A percentile compares a stretch with the other conserved stretches of the same genome.
Conservation (phyloP, 2,113 vertebrate species). For the Daphoenositta chrysoptera region DNA sequence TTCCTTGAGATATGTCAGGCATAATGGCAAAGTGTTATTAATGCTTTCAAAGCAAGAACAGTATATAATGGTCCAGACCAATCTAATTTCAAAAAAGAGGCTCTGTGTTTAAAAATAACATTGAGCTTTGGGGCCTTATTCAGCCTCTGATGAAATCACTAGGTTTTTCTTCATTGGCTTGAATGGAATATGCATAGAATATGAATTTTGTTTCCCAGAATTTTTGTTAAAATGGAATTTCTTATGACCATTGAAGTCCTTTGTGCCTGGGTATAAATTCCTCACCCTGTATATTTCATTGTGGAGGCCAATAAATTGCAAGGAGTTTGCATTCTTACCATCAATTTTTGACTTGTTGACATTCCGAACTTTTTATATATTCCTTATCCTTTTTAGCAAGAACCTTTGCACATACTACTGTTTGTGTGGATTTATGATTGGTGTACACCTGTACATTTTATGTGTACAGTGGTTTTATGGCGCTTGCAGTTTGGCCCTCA, state of each 20-base stretch:
- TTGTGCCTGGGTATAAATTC: not conserved
- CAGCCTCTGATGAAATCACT: not conserved
- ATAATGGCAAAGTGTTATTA: not conserved
- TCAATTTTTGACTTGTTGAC: not conserved
- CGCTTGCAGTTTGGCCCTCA: not conserved
- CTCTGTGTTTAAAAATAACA: not conserved
- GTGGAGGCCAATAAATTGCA: not conserved
- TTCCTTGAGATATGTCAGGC: not conserved
- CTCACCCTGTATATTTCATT: not conserved
- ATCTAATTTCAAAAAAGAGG: not conserved
- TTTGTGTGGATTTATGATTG: not conserved
- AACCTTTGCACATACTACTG: not conserved
- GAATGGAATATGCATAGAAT: not conserved
- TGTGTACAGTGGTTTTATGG: not conserved
- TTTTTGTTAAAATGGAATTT: not conserved
- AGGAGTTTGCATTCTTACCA: not conserved
- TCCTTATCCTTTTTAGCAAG: not conserved
- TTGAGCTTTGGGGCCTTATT: not conserved
- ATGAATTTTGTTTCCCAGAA: not conserved
- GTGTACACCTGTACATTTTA: not conserved
- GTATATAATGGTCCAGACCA: not conserved
- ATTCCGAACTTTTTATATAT: not conserved
- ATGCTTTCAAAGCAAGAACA: not conserved
- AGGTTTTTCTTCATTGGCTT: not conserved
- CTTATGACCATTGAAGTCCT: not conserved